phyloP scores from a whole-genome alignment of 1,140 invertebrate species.

The Drosophila truncata region DNA sequence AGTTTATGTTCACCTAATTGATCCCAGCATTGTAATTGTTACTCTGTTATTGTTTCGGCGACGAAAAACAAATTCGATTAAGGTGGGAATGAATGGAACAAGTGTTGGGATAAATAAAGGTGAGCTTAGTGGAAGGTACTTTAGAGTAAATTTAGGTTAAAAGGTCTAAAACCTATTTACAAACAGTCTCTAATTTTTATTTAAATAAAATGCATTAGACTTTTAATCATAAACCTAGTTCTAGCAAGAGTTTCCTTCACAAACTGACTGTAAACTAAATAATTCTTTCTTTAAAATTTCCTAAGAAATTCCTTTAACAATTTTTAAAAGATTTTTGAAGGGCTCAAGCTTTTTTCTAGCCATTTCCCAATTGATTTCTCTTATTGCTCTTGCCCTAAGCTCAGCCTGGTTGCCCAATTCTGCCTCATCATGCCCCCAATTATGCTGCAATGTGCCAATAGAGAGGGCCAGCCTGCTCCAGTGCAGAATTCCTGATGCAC shows the following conservation, averaged over 20 bases:
- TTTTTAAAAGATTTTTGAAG: not conserved
- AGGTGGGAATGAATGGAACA: constrained; percentile 14
- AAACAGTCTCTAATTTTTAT: not conserved
- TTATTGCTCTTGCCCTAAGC: constrained; percentile 4
- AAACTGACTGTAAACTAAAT: not conserved
- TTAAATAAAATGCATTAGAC: not conserved
- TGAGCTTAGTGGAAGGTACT: not conserved
- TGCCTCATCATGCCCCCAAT: constrained; percentile 67
- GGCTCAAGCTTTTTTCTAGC: not conserved
- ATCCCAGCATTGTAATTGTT: constrained; percentile 33
- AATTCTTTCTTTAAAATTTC: too few relatives aligned
- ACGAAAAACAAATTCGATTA: constrained; percentile 25
- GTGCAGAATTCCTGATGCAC: constrained; percentile 20
- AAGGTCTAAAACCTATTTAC: not conserved
- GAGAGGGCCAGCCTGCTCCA: constrained; percentile 22
- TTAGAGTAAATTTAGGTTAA: not conserved
- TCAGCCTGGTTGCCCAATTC: constrained; percentile 39
- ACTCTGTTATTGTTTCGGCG: constrained; percentile 18
- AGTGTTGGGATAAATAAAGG: constrained; percentile 4
- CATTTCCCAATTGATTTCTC: constrained; percentile 26
- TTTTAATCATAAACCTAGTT: too few relatives aligned
- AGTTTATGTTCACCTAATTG: constrained; percentile 42
- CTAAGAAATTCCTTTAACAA: not conserved
- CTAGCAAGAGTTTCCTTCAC: not conserved
- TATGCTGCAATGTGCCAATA: constrained; percentile 57